Conservation (phyloP, 2,888 invertebrate genomes). For the Epiblema foenella region DNA sequence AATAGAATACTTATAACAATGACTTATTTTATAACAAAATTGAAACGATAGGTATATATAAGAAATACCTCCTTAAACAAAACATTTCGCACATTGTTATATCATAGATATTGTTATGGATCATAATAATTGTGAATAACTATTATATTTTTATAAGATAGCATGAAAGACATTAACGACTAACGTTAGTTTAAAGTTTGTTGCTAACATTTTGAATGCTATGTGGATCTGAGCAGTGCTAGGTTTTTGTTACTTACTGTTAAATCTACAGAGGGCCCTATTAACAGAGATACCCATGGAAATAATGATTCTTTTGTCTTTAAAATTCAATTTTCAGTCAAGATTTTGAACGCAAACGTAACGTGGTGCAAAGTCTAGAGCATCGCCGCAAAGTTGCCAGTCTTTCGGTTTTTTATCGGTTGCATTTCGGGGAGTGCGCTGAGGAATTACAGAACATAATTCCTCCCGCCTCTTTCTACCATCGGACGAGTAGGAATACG, state of each 20-base stretch:
- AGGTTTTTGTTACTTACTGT: slow-evolving; percentile 9
- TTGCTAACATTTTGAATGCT: slow-evolving; percentile 43
- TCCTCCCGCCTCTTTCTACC: no score
- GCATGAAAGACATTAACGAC: slow-evolving; percentile 71
- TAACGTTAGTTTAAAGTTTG: slow-evolving; percentile 53
- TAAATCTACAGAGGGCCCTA: not conserved
- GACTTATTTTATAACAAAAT: not conserved
- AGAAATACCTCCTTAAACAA: not conserved
- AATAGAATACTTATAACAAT: not conserved
- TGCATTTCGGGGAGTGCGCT: no score
- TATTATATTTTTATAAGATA: slow-evolving; percentile 44
- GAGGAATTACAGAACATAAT: no score
- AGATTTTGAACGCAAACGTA: no score
- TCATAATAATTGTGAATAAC: slow-evolving; percentile 42
- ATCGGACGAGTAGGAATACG: no score
- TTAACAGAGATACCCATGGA: not conserved
- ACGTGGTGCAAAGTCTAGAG: no score
- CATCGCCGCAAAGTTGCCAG: no score
- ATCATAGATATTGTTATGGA: not conserved
- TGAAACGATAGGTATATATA: not conserved
- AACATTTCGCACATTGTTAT: slow-evolving; percentile 8
- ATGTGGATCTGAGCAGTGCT: slow-evolving; percentile 8
- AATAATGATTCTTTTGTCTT: not conserved
- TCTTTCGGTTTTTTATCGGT: no score
- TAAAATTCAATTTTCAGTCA: no score